Evolutionary conservation across 2,888 invertebrate species (phyloP).

Genomic region (Petrolisthes manimaculis): DNA sequence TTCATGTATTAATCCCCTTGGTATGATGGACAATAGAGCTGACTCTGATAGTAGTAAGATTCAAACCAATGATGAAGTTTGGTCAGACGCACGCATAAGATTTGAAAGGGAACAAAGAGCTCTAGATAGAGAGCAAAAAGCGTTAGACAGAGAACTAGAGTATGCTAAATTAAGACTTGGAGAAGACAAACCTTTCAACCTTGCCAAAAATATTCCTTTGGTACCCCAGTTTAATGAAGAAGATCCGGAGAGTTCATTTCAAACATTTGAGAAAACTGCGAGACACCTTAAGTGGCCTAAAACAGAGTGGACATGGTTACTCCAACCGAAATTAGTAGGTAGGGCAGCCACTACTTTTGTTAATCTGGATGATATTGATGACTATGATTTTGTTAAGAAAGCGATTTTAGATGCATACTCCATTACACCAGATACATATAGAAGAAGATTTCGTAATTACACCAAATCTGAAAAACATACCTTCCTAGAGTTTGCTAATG

Average conservation of each 20-base stretch:
- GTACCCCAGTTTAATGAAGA: not conserved
- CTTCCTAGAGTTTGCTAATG: not conserved
- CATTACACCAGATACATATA: not conserved
- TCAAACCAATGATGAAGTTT: no score
- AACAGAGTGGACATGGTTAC: not conserved
- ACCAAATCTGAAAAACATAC: not conserved
- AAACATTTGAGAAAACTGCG: slow-evolving; percentile 5
- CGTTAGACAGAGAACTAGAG: no score
- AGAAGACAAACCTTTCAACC: not conserved
- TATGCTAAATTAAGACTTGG: no score
- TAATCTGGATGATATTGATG: not conserved
- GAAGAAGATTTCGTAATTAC: not conserved
- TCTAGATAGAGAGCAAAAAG: no score
- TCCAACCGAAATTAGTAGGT: not conserved
- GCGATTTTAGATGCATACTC: not conserved
- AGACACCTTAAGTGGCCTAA: not conserved
- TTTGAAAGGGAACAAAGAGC: no score
- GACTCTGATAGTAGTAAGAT: no score
- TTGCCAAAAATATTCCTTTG: not conserved
- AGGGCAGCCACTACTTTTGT: not conserved
- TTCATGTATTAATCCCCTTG: no score
- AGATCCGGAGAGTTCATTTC: not conserved
- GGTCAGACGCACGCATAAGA: no score
- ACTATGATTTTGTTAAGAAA: not conserved
- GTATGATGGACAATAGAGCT: no score